These are phyloP conservation scores for Hiodon tergisus DNA, from an alignment of 2,113 vertebrate species.

Conservation along the genomic window DNA sequence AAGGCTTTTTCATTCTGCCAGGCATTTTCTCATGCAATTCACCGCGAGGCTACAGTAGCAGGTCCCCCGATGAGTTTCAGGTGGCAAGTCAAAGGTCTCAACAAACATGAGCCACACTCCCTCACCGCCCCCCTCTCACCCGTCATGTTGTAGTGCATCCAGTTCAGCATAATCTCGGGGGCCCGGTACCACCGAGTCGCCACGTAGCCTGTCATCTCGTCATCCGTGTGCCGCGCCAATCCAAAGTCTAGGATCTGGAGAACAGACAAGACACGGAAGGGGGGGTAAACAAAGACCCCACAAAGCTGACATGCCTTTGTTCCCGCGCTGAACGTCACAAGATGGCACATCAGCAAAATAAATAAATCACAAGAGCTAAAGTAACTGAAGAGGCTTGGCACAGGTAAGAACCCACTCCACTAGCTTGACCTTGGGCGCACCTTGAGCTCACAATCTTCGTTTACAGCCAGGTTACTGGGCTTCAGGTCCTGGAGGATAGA, in stretches of 20 bases:
- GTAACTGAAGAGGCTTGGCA: no score
- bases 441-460: slow-evolving; percentile 79
- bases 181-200: slow-evolving; percentile 95
- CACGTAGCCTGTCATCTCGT: slow-evolving; percentile 97
- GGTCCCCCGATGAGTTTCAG: no score
- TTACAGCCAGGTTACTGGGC: slow-evolving; percentile 76
- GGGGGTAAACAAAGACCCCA: neutral
- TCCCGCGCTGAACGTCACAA: neutral
- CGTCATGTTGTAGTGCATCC: slow-evolving; percentile 99
- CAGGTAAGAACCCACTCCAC: no score
- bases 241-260: slow-evolving; percentile 95
- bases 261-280: neutral
- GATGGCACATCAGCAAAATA: no score
- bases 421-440: slow-evolving; percentile 37
- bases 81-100: no score
- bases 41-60: no score
- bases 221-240: slow-evolving; percentile 90
- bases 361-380: no score
- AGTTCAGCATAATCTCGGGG: slow-evolving; percentile 98
- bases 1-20: no score
- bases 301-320: neutral
- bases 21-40: no score
- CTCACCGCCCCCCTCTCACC: slow-evolving; percentile 53
- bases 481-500: slow-evolving; percentile 67
- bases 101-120: no score